Evolutionary conservation across 2,888 invertebrate genomes (phyloP).

Genomic region (Drymonia ruficornis): DNA sequence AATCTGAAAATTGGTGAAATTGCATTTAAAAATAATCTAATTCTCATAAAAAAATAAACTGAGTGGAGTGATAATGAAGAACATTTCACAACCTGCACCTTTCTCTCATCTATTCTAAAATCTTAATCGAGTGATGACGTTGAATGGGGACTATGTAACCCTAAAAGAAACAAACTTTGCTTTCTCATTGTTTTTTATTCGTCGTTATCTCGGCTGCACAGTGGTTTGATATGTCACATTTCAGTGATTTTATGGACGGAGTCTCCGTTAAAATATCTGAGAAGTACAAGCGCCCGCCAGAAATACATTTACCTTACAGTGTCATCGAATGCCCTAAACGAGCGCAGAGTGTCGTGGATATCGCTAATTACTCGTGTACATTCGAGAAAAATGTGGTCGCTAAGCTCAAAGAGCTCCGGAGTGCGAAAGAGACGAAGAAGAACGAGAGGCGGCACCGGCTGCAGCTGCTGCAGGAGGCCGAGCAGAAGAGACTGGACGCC

Average conservation of each 20-base stretch:
- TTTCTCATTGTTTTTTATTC: constrained; percentile 70
- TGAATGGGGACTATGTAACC: constrained; percentile 76
- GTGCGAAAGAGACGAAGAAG: constrained; percentile 86
- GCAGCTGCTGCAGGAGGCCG: constrained; percentile 84
- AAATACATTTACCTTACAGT: constrained; percentile 81
- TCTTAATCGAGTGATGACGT: constrained; percentile 71
- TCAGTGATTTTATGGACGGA: constrained; percentile 90
- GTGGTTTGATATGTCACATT: constrained; percentile 78
- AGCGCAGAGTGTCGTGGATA: constrained; percentile 69
- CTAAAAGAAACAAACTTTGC: constrained; percentile 77
- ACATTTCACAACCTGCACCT: constrained; percentile 25
- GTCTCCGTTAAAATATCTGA: constrained; percentile 95
- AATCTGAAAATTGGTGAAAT: not conserved
- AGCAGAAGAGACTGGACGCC: constrained; percentile 81
- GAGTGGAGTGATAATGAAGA: constrained; percentile 45
- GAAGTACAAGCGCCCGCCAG: constrained; percentile 92
- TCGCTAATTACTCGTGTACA: constrained; percentile 86
- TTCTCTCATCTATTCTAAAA: constrained; percentile 34
- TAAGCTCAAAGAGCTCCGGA: constrained; percentile 89
- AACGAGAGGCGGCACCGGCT: constrained; percentile 86
- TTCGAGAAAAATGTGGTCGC: constrained; percentile 89
- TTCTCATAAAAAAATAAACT: constrained; percentile 3
- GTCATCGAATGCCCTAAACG: constrained; percentile 63
- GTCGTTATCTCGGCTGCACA: constrained; percentile 51
- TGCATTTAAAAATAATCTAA: not conserved